Conservation (phyloP, 2,113 vertebrate genomes). For the Alouatta palliata region DNA sequence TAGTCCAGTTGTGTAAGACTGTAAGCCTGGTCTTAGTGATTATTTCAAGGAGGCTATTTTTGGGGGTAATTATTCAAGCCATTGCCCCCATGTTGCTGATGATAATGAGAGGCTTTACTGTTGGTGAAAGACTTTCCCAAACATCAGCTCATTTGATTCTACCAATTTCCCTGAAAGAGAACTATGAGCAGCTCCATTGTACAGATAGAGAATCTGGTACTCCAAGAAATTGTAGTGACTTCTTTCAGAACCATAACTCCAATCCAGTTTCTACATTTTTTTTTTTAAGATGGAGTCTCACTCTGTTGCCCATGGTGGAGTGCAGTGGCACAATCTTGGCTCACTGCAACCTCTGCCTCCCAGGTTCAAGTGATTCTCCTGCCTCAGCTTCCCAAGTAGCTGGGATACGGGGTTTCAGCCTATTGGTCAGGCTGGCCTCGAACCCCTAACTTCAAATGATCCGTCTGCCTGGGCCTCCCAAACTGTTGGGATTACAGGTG, state of each 20-base stretch:
- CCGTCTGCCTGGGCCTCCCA: too few relatives aligned
- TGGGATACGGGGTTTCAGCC: too few relatives aligned
- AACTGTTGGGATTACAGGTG: too few relatives aligned
- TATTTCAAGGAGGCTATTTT: background rate
- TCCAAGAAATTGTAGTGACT: background rate
- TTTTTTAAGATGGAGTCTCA: background rate
- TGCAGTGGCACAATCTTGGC: too few relatives aligned
- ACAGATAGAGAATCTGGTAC: background rate
- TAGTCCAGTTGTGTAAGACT: background rate
- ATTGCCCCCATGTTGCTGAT: background rate
- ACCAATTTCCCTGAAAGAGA: background rate
- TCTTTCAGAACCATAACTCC: background rate
- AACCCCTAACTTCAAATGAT: too few relatives aligned
- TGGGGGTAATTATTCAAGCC: background rate
- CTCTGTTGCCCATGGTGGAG: too few relatives aligned
- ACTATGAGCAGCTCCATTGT: background rate
- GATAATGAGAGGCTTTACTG: background rate
- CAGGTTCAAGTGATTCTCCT: too few relatives aligned
- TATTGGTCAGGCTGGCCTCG: too few relatives aligned
- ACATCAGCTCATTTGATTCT: background rate
- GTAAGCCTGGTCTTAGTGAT: background rate
- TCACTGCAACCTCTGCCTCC: too few relatives aligned
- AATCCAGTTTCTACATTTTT: background rate
- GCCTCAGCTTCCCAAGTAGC: too few relatives aligned
- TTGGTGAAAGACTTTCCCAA: background rate